Evolutionary conservation across 2,888 invertebrate genomes (phyloP).

Genomic region (Hyposoter dolosus): DNA sequence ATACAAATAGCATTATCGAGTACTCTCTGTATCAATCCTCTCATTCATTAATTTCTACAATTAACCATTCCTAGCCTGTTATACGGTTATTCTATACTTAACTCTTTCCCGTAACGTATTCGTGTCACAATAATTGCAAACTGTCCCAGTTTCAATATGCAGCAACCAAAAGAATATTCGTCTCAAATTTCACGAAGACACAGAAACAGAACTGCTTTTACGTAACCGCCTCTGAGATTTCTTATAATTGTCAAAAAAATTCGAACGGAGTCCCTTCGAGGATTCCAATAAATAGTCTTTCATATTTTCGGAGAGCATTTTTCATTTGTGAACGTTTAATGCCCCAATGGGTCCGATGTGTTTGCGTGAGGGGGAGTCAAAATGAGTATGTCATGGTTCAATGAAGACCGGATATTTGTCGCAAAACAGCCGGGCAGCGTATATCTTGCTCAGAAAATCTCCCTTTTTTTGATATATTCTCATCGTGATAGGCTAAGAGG

Average conservation of each 20-base stretch:
- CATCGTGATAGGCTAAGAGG: not conserved
- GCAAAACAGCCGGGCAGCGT: slow-evolving; percentile 1
- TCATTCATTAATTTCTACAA: not conserved
- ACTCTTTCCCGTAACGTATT: not conserved
- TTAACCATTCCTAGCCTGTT: not conserved
- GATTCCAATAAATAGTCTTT: too few species aligned
- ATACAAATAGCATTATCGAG: not conserved
- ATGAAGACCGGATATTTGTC: not conserved
- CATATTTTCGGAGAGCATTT: too few species aligned
- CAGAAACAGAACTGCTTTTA: not conserved
- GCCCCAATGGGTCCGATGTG: too few species aligned
- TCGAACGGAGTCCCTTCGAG: too few species aligned
- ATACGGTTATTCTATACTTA: not conserved
- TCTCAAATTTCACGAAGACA: not conserved
- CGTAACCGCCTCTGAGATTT: not conserved
- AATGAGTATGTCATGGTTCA: not conserved
- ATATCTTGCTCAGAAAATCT: not conserved
- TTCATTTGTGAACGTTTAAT: too few species aligned
- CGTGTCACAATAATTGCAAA: not conserved
- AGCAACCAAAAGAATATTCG: not conserved
- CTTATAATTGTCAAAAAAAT: too few species aligned
- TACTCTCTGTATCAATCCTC: not conserved
- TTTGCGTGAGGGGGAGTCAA: not conserved
- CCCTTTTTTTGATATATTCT: not conserved
- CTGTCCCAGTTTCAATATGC: not conserved